Percentiles rank a stretch among this genome's conserved stretches.
These are phyloP conservation scores for Hoplodrina blanda DNA, from an alignment of 2,888 invertebrate genomes.

Conservation along the genomic window DNA sequence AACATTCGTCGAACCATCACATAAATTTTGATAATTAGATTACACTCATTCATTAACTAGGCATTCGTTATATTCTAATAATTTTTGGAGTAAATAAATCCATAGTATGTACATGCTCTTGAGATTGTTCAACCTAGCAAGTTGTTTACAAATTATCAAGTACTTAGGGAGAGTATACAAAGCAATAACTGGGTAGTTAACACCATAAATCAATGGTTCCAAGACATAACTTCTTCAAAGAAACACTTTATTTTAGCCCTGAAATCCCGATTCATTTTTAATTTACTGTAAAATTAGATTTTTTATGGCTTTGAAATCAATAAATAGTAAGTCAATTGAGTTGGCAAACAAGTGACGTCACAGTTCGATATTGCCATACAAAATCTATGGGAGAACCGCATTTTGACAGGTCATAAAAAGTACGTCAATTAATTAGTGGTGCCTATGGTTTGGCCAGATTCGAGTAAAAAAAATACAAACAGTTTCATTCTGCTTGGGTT, in stretches of 20 bases:
- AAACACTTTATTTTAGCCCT: no score
- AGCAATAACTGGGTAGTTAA: conserved; percentile 1
- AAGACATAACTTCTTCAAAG: no score
- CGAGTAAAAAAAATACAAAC: conserved; percentile 16
- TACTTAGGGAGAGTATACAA: conserved; percentile 5
- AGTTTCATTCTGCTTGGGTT: background rate
- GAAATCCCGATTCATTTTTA: no score
- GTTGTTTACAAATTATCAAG: conserved; percentile 37
- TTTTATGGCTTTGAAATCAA: no score
- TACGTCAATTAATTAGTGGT: no score
- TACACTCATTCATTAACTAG: conserved; percentile 67
- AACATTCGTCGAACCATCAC: conserved; percentile 65
- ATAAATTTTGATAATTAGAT: conserved; percentile 68
- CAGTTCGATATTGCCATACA: no score
- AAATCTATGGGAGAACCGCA: no score
- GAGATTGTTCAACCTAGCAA: conserved; percentile 82
- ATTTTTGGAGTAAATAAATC: conserved; percentile 87
- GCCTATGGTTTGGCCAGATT: conserved; percentile 23
- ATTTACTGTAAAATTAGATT: no score
- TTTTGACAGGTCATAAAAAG: no score
- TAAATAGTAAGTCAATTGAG: no score
- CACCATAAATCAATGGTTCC: no score
- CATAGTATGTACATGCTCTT: conserved; percentile 81
- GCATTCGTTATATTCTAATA: conserved; percentile 67
- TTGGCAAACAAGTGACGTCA: no score